Conservation (phyloP, 2,797 vertebrate species). For the Leucoraja ocellata region DNA sequence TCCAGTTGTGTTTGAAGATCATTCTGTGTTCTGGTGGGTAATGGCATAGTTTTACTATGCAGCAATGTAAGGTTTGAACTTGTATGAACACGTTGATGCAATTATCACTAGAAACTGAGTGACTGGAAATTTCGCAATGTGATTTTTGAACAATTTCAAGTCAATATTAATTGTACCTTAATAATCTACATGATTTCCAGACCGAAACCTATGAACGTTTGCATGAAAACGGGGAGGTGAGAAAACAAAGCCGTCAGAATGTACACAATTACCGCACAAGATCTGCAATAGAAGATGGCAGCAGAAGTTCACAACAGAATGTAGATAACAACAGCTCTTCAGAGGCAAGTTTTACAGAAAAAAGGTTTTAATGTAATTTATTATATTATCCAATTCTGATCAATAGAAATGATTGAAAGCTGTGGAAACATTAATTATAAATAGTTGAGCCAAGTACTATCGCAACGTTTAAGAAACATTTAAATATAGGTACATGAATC, state of each 20-base stretch:
- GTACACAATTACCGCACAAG: constrained; percentile 83
- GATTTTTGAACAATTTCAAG: neutral
- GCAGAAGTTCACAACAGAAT: constrained; percentile 73
- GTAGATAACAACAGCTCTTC: constrained; percentile 84
- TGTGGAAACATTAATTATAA: neutral
- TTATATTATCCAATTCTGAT: neutral
- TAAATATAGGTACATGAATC: too few species aligned
- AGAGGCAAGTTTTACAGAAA: constrained; percentile 64
- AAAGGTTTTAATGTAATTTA: neutral
- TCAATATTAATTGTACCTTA: neutral
- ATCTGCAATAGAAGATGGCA: constrained; percentile 81
- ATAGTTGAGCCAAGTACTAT: neutral
- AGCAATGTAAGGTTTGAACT: neutral
- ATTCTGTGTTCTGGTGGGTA: neutral
- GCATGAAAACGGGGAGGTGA: constrained; percentile 67
- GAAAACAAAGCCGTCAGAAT: constrained; percentile 74
- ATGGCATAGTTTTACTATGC: neutral
- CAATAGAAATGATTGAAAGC: neutral
- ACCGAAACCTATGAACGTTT: constrained; percentile 73
- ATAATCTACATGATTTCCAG: constrained; percentile 43
- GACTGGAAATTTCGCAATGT: neutral
- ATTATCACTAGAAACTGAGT: neutral
- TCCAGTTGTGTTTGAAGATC: too few species aligned
- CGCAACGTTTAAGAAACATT: too few species aligned
- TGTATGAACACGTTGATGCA: neutral